phyloP scores from a whole-genome alignment of 92 coral and sea anemone genomes.

The Epizoanthus rinbou region DNA sequence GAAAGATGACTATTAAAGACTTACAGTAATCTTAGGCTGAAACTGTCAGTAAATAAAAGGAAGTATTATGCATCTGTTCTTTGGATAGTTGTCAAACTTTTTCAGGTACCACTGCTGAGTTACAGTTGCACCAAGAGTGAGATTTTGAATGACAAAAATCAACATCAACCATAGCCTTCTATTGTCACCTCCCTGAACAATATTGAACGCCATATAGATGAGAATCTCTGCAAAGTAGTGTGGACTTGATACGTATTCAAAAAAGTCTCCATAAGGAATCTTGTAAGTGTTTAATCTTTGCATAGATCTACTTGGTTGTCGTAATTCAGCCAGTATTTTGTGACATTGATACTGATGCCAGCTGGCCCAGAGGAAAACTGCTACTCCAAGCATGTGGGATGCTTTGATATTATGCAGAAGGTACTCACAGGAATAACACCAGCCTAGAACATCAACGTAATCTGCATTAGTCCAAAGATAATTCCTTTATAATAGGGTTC shows the following conservation, averaged over 20 bases:
- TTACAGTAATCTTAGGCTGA: too few relatives aligned
- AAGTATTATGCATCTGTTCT: conserved; percentile 67
- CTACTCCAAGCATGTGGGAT: conserved; percentile 62
- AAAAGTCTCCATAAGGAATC: conserved; percentile 96
- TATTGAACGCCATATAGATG: conserved; percentile 79
- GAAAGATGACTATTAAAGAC: too few relatives aligned
- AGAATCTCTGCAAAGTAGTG: conserved; percentile 95
- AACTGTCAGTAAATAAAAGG: conserved; percentile 72
- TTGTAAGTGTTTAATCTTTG: conserved; percentile 57
- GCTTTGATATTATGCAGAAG: conserved; percentile 47
- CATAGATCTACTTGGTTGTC: conserved; percentile 45
- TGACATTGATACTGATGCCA: conserved; percentile 91
- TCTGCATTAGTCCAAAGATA: not conserved
- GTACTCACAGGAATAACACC: conserved; percentile 57
- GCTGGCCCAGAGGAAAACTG: conserved; percentile 84
- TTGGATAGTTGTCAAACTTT: conserved; percentile 86
- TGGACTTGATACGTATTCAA: conserved; percentile 86
- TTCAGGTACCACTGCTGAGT: conserved; percentile 87
- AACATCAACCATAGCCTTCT: conserved; percentile 70
- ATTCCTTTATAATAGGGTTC: too few relatives aligned
- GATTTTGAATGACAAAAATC: conserved; percentile 76
- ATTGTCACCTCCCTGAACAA: conserved; percentile 68
- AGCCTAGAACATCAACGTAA: conserved; percentile 41
- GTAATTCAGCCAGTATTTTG: conserved; percentile 74
- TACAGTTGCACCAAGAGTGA: conserved; percentile 75